A percentile compares a stretch with the other conserved stretches of the same genome.
phyloP scores from a whole-genome alignment of 1,140 invertebrate genomes.

The Lethrus apterus region DNA sequence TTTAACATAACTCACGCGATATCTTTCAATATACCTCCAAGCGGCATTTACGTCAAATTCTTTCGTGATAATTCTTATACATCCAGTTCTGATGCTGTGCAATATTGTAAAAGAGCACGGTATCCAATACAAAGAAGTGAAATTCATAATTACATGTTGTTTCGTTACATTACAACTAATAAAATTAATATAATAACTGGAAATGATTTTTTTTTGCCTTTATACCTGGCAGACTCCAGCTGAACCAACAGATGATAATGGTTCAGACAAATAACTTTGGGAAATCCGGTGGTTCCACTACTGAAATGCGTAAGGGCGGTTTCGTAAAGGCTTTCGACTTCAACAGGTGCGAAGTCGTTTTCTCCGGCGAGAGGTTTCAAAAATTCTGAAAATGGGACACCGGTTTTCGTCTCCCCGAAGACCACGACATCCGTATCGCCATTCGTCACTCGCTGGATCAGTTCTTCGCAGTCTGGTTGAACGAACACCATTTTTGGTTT shows the following conservation, averaged over 20 bases:
- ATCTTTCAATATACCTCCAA: too few relatives aligned
- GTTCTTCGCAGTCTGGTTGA: background rate
- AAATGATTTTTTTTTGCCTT: too few relatives aligned
- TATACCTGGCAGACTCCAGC: too few relatives aligned
- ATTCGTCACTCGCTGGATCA: slow-evolving; percentile 4
- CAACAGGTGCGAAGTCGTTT: slow-evolving; percentile 26
- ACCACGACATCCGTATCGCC: background rate
- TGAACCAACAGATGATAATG: slow-evolving; percentile 38
- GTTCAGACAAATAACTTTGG: slow-evolving; percentile 65
- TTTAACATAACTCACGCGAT: too few relatives aligned
- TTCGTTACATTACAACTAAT: too few relatives aligned
- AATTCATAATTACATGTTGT: too few relatives aligned
- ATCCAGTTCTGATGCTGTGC: too few relatives aligned
- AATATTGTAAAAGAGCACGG: too few relatives aligned
- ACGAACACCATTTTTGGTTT: slow-evolving; percentile 16
- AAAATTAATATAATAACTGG: too few relatives aligned
- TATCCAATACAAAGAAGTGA: too few relatives aligned
- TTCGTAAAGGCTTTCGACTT: slow-evolving; percentile 24
- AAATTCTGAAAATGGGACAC: slow-evolving; percentile 8
- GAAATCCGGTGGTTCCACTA: slow-evolving; percentile 66
- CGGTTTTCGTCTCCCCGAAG: slow-evolving; percentile 12
- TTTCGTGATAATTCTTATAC: too few relatives aligned
- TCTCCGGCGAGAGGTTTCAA: slow-evolving; percentile 12
- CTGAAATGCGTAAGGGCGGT: slow-evolving; percentile 43
- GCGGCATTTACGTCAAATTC: too few relatives aligned